Evolutionary conservation across 2,113 vertebrate genomes (phyloP).

Genomic region (Cavia porcellus): DNA sequence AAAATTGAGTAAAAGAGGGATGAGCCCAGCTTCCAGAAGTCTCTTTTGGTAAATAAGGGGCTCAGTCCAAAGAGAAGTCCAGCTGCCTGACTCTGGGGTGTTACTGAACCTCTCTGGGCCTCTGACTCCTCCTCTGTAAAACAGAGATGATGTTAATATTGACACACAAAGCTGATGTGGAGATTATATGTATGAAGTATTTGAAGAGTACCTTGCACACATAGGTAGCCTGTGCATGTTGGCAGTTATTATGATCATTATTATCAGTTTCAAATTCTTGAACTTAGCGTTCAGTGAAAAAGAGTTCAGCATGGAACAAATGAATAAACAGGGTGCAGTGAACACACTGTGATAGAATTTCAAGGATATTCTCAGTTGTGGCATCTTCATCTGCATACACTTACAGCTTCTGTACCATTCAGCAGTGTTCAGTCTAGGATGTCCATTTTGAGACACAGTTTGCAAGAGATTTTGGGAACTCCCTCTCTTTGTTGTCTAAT

Average conservation of each 20-base stretch:
- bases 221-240: background rate
- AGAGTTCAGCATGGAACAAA: background rate
- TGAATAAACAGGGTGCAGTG: background rate
- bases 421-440: background rate
- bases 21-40: background rate
- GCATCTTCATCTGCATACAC: background rate
- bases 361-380: background rate
- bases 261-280: background rate
- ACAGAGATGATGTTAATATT: background rate
- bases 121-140: background rate
- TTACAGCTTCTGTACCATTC: background rate
- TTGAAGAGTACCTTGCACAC: background rate
- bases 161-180: background rate
- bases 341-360: background rate
- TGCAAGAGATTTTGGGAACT: background rate
- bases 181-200: background rate
- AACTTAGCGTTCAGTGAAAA: background rate
- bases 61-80: background rate
- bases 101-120: background rate
- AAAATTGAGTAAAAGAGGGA: background rate
- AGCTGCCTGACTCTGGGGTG: background rate
- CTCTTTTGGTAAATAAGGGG: background rate
- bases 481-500: slow-evolving; percentile 22
- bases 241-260: background rate
- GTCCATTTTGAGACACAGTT: slow-evolving; percentile 20